Evolutionary conservation across 2,888 invertebrate species (phyloP).

Genomic region (Diarsia rubi): DNA sequence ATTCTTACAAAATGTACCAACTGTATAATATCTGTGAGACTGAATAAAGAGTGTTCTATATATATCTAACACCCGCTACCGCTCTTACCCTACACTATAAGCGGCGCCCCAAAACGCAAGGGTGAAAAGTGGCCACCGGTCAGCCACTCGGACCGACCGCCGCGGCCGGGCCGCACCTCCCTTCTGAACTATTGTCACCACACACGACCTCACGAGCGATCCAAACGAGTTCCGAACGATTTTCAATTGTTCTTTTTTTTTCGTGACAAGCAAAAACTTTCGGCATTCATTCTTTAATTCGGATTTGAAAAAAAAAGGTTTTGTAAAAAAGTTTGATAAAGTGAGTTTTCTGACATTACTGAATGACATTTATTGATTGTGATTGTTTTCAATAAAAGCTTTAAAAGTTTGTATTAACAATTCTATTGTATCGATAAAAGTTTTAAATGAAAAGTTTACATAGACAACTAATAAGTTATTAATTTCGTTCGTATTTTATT

Average conservation of each 20-base stretch:
- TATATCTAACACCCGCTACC: conserved; percentile 19
- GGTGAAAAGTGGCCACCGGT: conserved; percentile 63
- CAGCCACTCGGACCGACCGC: conserved; percentile 61
- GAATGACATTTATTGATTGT: conserved; percentile 19
- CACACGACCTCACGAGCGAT: conserved; percentile 14
- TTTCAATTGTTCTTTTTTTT: conserved; percentile 36
- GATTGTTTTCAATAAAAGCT: conserved; percentile 13
- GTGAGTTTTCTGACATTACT: conserved; percentile 18
- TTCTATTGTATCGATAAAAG: conserved; percentile 16
- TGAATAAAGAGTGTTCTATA: background rate
- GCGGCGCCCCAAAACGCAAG: conserved; percentile 58
- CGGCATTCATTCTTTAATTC: background rate
- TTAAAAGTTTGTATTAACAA: conserved; percentile 13
- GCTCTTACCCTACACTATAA: background rate
- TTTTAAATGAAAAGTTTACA: conserved; percentile 28
- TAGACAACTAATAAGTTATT: conserved; percentile 38
- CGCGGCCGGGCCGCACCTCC: conserved; percentile 57
- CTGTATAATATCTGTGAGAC: background rate
- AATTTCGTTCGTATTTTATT: conserved; percentile 36
- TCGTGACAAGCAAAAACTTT: background rate
- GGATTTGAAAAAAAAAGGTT: conserved; percentile 8
- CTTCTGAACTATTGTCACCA: conserved; percentile 32
- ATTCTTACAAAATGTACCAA: background rate
- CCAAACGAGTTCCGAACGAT: conserved; percentile 32
- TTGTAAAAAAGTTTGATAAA: conserved; percentile 12